Conservation (phyloP, 2,888 invertebrate species). For the Lypha dubia region DNA sequence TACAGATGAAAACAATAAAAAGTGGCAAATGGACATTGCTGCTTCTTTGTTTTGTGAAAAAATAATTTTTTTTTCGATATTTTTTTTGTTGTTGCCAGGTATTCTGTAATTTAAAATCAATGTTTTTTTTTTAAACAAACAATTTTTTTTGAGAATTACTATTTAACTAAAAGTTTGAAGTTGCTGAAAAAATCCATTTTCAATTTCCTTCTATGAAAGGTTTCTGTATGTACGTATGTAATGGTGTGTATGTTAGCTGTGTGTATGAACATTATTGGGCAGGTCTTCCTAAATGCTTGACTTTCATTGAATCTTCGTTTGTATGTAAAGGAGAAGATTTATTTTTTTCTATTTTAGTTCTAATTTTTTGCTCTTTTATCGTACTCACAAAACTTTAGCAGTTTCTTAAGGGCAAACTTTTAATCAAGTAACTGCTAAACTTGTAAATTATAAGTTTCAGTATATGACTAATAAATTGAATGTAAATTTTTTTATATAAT, state of each 20-base stretch:
- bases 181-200: constrained; percentile 46
- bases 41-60: constrained; percentile 41
- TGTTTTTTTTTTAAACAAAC: constrained; percentile 38
- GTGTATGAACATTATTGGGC: background rate
- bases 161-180: constrained; percentile 56
- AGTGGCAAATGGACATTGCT: constrained; percentile 65
- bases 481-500: constrained; percentile 24
- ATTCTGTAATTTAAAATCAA: constrained; percentile 57
- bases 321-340: constrained; percentile 7
- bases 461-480: constrained; percentile 61
- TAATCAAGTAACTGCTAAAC: constrained; percentile 70
- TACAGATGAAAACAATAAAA: constrained; percentile 47
- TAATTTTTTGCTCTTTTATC: constrained; percentile 29
- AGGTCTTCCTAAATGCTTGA: background rate
- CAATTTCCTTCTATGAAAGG: constrained; percentile 54
- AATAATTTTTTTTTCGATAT: background rate
- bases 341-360: constrained; percentile 34
- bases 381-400: constrained; percentile 41
- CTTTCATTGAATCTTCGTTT: background rate
- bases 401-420: constrained; percentile 60
- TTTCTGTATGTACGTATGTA: no score
- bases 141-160: constrained; percentile 36
- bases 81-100: constrained; percentile 22
- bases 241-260: background rate
- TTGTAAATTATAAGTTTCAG: constrained; percentile 61